These are phyloP conservation scores for Nomada flava DNA, from an alignment of 2,888 invertebrate species.

Conservation along the genomic window DNA sequence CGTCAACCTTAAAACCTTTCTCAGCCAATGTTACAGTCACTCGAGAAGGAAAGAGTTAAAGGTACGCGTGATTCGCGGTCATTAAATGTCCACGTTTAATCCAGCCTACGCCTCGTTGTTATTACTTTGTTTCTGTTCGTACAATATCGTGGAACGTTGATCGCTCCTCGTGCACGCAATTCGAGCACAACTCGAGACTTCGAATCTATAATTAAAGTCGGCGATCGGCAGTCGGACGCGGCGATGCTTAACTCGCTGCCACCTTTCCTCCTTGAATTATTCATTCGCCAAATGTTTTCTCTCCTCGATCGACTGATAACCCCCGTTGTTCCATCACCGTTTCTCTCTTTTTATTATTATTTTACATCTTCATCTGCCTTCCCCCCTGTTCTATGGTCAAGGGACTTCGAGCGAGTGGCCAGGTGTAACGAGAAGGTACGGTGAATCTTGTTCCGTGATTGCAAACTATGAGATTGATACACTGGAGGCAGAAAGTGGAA, in stretches of 20 bases:
- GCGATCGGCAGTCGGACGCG: conserved; percentile 16
- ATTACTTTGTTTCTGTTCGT: conserved; percentile 1
- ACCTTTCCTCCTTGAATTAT: conserved; percentile 18
- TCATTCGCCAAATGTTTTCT: conserved; percentile 11
- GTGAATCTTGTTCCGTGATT: not conserved
- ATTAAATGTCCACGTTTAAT: not conserved
- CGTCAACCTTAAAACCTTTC: too few species aligned
- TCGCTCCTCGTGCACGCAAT: conserved; percentile 1
- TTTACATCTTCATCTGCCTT: not conserved
- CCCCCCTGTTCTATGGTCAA: not conserved
- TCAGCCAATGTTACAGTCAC: not conserved
- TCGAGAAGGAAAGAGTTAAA: too few species aligned
- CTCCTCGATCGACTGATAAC: not conserved
- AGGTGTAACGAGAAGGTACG: not conserved
- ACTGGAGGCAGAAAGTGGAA: too few species aligned
- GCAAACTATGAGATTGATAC: too few species aligned
- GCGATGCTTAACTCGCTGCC: conserved; percentile 11
- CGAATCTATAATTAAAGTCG: conserved; percentile 20
- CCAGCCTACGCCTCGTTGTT: not conserved
- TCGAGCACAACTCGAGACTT: not conserved
- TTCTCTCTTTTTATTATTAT: not conserved
- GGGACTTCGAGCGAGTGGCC: too few species aligned
- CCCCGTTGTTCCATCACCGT: not conserved
- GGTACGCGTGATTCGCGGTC: conserved; percentile 20
- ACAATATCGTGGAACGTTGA: not conserved